phyloP scores from a whole-genome alignment of 2,113 vertebrate genomes.

The Microcebus tavaratra region DNA sequence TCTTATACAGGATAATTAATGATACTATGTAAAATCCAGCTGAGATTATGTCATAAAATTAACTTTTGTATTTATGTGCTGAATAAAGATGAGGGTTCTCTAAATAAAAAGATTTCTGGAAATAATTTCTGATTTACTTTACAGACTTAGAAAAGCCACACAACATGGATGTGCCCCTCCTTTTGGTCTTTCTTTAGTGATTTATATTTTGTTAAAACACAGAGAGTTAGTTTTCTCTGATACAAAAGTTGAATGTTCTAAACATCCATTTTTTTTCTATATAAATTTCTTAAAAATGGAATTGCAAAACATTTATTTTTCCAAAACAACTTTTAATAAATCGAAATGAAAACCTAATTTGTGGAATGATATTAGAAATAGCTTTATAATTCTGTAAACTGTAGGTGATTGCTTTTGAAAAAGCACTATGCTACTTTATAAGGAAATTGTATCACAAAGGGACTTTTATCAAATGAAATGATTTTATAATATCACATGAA shows the following conservation, averaged over 20 bases:
- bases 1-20: background rate
- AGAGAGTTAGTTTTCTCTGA: background rate
- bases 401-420: background rate
- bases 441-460: background rate
- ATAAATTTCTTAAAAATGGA: conserved; percentile 26
- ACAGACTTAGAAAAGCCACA: background rate
- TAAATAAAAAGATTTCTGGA: background rate
- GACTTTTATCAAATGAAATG: background rate
- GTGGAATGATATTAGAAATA: conserved; percentile 12
- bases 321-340: conserved; percentile 15
- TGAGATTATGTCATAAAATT: background rate
- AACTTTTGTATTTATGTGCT: conserved; percentile 5
- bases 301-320: background rate
- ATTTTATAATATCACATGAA: conserved; percentile 49
- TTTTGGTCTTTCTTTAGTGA: background rate
- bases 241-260: conserved; percentile 7
- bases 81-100: conserved; percentile 7
- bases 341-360: conserved; percentile 28
- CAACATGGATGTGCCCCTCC: background rate
- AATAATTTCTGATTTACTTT: conserved; percentile 42
- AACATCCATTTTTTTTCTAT: background rate
- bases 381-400: conserved; percentile 24
- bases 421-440: background rate
- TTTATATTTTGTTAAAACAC: background rate
- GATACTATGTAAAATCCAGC: conserved; percentile 3